phyloP scores from a whole-genome alignment of 2,797 vertebrate genomes.

The Coregonus sp. region DNA sequence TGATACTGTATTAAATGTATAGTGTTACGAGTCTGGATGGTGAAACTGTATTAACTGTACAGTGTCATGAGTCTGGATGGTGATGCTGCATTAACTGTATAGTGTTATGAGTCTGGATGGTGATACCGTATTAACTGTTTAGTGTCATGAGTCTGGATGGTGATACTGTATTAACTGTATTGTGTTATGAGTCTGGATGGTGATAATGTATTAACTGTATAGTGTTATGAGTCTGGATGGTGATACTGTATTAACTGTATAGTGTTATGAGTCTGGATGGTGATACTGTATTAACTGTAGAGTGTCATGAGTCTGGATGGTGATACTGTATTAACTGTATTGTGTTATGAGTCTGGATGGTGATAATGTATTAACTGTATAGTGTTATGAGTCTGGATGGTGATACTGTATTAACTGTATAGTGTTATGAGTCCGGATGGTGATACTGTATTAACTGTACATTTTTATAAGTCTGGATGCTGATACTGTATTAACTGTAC shows the following conservation, averaged over 20 bases:
- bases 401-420: conserved; percentile 5
- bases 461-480: neutral
- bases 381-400: neutral
- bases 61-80: neutral
- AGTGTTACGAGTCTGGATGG: neutral
- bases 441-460: too few species aligned
- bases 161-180: conserved; percentile 5
- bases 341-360: neutral
- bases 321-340: conserved; percentile 5
- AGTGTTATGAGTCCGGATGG: neutral
- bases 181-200: neutral
- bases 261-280: neutral
- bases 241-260: conserved; percentile 6
- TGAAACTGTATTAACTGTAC: too few species aligned
- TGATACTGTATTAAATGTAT: conserved; percentile 5
- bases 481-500: too few species aligned
- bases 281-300: too few species aligned
- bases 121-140: too few species aligned
- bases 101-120: neutral
- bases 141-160: neutral
- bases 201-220: too few species aligned
- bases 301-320: neutral
- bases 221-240: neutral
- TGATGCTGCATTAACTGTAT: conserved; percentile 4
- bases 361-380: too few species aligned